Evolutionary conservation across 2,888 invertebrate genomes (phyloP).

Genomic region (Mimachlamys varia): DNA sequence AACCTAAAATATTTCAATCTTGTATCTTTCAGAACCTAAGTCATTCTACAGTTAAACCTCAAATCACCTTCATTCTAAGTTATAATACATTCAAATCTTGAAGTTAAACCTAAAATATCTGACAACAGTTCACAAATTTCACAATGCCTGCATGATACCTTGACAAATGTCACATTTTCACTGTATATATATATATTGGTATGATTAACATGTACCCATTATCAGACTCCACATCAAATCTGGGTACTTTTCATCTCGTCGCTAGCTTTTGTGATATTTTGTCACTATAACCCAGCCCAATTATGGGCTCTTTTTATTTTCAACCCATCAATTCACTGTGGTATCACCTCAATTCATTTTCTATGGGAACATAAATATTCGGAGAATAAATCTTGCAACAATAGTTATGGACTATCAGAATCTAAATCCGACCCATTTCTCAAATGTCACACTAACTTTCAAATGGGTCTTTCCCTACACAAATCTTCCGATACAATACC

Average conservation of each 20-base stretch:
- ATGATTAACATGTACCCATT: constrained; percentile 30
- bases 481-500: background rate
- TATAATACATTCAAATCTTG: no score
- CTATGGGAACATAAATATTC: constrained; percentile 21
- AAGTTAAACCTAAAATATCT: no score
- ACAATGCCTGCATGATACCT: background rate
- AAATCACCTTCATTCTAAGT: no score
- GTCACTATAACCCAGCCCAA: background rate
- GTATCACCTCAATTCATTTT: background rate
- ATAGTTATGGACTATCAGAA: constrained; percentile 1
- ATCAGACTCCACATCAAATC: background rate
- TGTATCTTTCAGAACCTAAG: no score
- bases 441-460: constrained; percentile 31
- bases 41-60: no score
- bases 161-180: background rate
- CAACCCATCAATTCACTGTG: background rate
- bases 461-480: background rate
- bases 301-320: background rate
- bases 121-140: background rate
- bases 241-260: background rate
- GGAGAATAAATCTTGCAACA: background rate
- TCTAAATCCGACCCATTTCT: constrained; percentile 1
- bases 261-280: background rate
- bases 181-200: background rate
- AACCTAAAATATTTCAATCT: no score